phyloP scores from a whole-genome alignment of 1,140 invertebrate species.

The Chrysopa pallens region DNA sequence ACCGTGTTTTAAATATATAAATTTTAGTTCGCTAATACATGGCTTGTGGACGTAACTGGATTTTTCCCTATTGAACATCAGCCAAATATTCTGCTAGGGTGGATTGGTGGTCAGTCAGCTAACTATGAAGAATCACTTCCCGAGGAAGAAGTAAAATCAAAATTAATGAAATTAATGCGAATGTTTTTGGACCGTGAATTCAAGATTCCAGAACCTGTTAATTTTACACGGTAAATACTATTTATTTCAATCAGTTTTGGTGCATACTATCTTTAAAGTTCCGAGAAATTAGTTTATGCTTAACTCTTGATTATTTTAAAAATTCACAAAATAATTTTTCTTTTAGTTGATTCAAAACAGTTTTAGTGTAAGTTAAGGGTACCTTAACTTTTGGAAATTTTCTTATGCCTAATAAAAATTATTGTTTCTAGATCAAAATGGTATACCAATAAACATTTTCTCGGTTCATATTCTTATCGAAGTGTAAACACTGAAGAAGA shows the following conservation, averaged over 20 bases:
- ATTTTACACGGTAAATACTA: constrained; percentile 15
- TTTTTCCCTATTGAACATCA: constrained; percentile 31
- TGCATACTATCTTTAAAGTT: no score
- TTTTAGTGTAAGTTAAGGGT: no score
- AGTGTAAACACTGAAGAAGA: constrained; percentile 33
- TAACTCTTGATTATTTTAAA: no score
- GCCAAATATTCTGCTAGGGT: constrained; percentile 33
- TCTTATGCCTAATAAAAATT: constrained; percentile 1
- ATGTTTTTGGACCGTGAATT: constrained; percentile 25
- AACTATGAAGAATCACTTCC: constrained; percentile 28
- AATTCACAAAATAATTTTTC: not conserved
- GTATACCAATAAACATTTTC: constrained; percentile 42
- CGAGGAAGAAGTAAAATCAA: constrained; percentile 28
- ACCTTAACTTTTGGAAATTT: no score
- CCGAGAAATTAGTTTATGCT: no score
- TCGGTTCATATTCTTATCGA: constrained; percentile 51
- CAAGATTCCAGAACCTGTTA: constrained; percentile 29
- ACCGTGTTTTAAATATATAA: no score
- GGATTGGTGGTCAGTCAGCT: constrained; percentile 32
- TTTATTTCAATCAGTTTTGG: no score
- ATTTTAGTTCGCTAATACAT: constrained; percentile 11
- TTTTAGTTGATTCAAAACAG: no score
- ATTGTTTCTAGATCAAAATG: constrained; percentile 39
- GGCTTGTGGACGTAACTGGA: constrained; percentile 30
- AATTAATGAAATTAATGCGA: constrained; percentile 24